Evolutionary conservation across 1,140 invertebrate species (phyloP), one percentile per base, ranked within the genome.

Genomic region (Trigoniulus corallinus): DNA sequence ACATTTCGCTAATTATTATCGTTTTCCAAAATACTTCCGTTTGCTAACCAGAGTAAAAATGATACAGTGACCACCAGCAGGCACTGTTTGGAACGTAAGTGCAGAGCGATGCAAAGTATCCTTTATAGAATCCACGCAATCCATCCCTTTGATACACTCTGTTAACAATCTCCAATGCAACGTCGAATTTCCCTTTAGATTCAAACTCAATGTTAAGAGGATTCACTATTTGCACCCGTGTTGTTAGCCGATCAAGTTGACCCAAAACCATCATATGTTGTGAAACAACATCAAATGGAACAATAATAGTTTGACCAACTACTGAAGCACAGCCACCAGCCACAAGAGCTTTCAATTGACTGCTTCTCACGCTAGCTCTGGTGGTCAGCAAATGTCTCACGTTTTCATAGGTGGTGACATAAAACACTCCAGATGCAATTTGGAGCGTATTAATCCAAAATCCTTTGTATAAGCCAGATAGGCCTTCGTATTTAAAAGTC

Each of bases 181-280:
- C 70, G 56, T 79, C 78, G 42, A 77, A 69, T 51, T 72, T 70
- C 13, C 78, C 76, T 57, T 71, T 71, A 1, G 72, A 71, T 44
- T 72, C 67, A 34, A 55, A 62, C 15, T 61, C 50, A 41, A 70
- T 64, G 24, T 61, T 61, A 12, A 53, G 25, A 1, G 47, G 47
- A 41, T 51, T 49, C 15, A 56, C 37, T 48, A 22, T 72, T 70
- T 52, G 82, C n/a, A 27, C 29, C 23, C 21, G 23, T 21, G 34
- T 39, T 25, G 13, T 26, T 18, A 29, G 22, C 20, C 37, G 44
- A 29, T 54, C 48, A 22, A 42, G 34, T 47, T 61, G 61, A 1
- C 88, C 88, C 21, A 95, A 71, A 56, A 97, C 80, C 91, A 97
- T 97, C 46, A 96, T 75, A 66, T 97, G 93, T 61, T 98, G 93